Percentiles rank a stretch among this genome's conserved stretches.
These are phyloP conservation scores for Micromys minutus DNA, from an alignment of 2,113 vertebrate genomes.

Conservation along the genomic window DNA sequence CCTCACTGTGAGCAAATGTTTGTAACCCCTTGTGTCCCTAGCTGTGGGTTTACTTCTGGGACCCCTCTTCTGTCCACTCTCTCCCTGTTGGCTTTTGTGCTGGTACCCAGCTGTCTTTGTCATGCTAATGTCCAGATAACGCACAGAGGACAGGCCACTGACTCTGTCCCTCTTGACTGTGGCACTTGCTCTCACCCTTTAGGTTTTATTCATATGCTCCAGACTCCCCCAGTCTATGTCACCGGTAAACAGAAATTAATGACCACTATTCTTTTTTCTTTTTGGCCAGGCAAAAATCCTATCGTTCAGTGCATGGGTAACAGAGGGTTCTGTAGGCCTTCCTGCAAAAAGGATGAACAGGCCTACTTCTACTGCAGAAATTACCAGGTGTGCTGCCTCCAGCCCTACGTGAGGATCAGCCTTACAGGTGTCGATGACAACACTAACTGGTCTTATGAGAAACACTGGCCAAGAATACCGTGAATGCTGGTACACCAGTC, in stretches of 20 bases:
- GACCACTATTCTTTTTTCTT: neutral
- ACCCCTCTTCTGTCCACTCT: neutral
- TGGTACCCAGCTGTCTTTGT: neutral
- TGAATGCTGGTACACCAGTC: neutral
- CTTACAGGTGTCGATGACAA: neutral
- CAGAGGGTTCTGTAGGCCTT: constrained; percentile 51
- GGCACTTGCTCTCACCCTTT: neutral
- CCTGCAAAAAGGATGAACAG: constrained; percentile 62
- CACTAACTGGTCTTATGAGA: neutral
- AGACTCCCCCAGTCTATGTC: neutral
- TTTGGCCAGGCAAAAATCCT: constrained; percentile 37
- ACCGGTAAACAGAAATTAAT: constrained; percentile 26
- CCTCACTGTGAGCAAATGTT: accelerated
- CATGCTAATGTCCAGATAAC: neutral
- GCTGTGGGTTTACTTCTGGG: neutral
- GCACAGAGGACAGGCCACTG: neutral
- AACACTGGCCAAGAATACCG: constrained; percentile 16
- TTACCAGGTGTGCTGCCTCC: constrained; percentile 63
- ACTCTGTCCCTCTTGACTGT: neutral
- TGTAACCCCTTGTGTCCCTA: neutral
- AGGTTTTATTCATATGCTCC: neutral
- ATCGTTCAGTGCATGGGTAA: constrained; percentile 60
- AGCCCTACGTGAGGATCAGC: constrained; percentile 65
- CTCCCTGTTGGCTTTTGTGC: neutral
- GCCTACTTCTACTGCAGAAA: constrained; percentile 66